Evolutionary conservation across 2,888 invertebrate genomes (phyloP).

Genomic region (Habrosyne pyritoides): DNA sequence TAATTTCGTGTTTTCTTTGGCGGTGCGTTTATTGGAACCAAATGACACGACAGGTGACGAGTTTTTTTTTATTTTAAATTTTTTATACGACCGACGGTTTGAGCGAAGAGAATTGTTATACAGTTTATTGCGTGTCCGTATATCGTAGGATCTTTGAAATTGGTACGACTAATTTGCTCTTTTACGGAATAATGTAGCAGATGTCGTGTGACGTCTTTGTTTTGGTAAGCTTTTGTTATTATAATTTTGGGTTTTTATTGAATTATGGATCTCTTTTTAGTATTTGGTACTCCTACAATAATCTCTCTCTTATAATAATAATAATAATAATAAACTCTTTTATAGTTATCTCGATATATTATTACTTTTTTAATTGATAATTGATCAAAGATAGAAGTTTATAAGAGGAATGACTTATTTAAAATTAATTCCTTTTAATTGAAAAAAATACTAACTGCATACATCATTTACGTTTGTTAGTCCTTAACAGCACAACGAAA

Average conservation of each 20-base stretch:
- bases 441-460: too few relatives aligned
- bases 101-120: conserved; percentile 73
- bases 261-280: conserved; percentile 10
- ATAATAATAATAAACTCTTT: too few relatives aligned
- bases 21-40: conserved; percentile 79
- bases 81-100: conserved; percentile 20
- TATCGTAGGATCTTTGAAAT: conserved; percentile 58
- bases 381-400: too few relatives aligned
- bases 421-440: too few relatives aligned
- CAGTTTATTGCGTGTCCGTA: conserved; percentile 77
- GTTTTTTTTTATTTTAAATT: conserved; percentile 50
- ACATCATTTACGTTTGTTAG: too few relatives aligned
- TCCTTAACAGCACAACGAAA: background rate
- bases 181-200: conserved; percentile 59
- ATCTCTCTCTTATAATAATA: too few relatives aligned
- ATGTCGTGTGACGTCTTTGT: conserved; percentile 63
- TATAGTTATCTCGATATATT: too few relatives aligned
- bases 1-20: conserved; percentile 76
- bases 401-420: too few relatives aligned
- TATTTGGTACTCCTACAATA: too few relatives aligned
- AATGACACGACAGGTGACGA: conserved; percentile 84
- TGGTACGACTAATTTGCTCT: conserved; percentile 67
- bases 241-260: conserved; percentile 7
- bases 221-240: conserved; percentile 17
- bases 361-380: too few relatives aligned